A percentile compares a stretch with the other conserved stretches of the same genome.
These are phyloP conservation scores for Actinopyga echinites DNA, from an alignment of 53 echinoderm and acorn worm species.

Conservation along the genomic window DNA sequence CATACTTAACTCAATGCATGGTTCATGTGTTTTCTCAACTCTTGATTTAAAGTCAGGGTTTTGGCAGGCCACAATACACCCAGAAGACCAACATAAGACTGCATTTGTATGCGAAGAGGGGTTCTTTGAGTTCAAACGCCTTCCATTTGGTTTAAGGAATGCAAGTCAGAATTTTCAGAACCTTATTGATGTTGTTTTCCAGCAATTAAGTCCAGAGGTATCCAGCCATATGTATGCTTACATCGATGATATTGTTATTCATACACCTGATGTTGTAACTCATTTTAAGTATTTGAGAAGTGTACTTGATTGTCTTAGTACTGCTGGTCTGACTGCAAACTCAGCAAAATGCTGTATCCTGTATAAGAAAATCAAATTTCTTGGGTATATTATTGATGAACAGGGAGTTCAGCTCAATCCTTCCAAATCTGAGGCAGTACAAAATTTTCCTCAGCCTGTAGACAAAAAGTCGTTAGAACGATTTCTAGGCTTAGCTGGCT, in stretches of 20 bases:
- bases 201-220: neutral
- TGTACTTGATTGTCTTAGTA: slow-evolving; percentile 11
- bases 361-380: neutral
- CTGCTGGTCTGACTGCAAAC: slow-evolving; percentile 44
- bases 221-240: neutral
- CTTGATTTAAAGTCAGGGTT: slow-evolving; percentile 38
- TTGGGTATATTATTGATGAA: slow-evolving; percentile 3
- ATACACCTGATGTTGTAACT: neutral
- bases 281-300: slow-evolving; percentile 3
- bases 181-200: neutral
- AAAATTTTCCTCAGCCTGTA: neutral
- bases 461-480: slow-evolving; percentile 31
- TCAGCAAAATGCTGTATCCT: slow-evolving; percentile 47
- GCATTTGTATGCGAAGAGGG: slow-evolving; percentile 37
- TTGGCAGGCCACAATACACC: slow-evolving; percentile 6
- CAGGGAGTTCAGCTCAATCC: neutral
- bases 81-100: slow-evolving; percentile 31
- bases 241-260: slow-evolving; percentile 29
- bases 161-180: slow-evolving; percentile 17
- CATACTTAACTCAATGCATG: neutral
- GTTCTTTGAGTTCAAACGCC: slow-evolving; percentile 6
- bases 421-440: slow-evolving; percentile 10
- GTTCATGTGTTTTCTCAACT: neutral
- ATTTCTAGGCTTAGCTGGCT: slow-evolving; percentile 47
- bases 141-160: slow-evolving; percentile 36